Evolutionary conservation across 2,888 invertebrate genomes (phyloP), one percentile per base, ranked within the genome.

Genomic region (Schizotus pectinicornis): DNA sequence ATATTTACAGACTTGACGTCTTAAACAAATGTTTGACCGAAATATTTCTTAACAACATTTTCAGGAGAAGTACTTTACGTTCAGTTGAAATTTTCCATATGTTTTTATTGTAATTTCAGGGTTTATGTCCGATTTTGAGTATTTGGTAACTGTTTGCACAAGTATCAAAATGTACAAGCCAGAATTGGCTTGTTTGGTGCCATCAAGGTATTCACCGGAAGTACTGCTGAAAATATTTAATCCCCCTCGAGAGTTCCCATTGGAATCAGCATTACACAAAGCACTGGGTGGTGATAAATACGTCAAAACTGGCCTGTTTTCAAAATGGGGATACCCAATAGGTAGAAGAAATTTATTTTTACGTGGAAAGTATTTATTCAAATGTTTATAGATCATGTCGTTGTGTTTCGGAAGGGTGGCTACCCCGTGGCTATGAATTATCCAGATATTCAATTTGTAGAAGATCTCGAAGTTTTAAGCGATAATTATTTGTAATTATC

Each of bases 231-330:
- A 81, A 9, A 77, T 74, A 42, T 79, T 81, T 52, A 80, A 79
- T 2, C 59, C 71, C 7, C 14, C 64, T 0, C 42, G 75, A 32
- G 78, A 81, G 0, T 82, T 77, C 57, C 78, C 81, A 13, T 62
- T 89, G 30, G 77, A 81, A 67, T 70, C 74, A 6, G 76, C 81
- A 6, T 69, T 90, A 49, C 80, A 83, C 53, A 69, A 74, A 42
- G 86, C 83, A 1, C 68, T 90, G 8, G 88, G 88, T 0, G 85
- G 86, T 1, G 66, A 78, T 1, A 79, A 83, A 13, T 87, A 82
- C 68, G 79, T 88, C 0, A 77, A 80, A 30, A 82, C 78, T 51
- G 81, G 84, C 57, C 74, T 88, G 0, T 74, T 74, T 63, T 81
- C 88, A 45, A 82, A 84, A 43, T 57, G 70, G 41, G 72, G 72